Base-by-base conservation (phyloP, 2,888 invertebrate genomes). In the Drosophila mayaguana region DNA sequence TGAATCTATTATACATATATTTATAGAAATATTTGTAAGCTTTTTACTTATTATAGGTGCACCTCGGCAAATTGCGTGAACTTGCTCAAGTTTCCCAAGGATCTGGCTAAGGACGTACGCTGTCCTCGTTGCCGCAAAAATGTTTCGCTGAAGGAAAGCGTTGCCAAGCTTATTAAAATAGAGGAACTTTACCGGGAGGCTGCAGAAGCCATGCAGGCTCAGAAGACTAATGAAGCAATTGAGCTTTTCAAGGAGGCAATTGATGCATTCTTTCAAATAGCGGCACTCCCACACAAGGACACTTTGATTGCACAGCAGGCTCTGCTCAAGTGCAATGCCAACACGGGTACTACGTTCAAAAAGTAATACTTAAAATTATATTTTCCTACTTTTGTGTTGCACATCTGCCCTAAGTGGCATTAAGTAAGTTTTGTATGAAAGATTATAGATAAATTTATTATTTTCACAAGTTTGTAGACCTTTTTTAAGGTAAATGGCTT, bases 281-380 rank as follows among this genome's bases (percentile, higher is more conserved):
- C 95, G 0, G 92, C 93, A 0, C 93, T 95, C 0, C 97, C 97
- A 0, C 95, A 96, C 77, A 94, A 94, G 48, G 95, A 95, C 66
- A 95, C 96, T 0, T 94, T 96, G 54, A 92, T 96, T 34, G 96
- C 96, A 0, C 96, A 97, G 91, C 96, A 96, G 85, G 94, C 95
- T 0, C 91, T 96, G 40, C 93, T 95, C 3, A 94, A 95, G 0
- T 96, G 96, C 86, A 94, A 94, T 81, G 95, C 95, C 0, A 93
- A 94, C 46, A 89, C 82, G 25, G 92, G 91, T 16, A 89, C 83
- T 6, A 89, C 88, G 5, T 91, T 90, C 12, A 89, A 72, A 55
- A 91, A 84, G 63, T 87, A 79, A 71, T 38, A 9, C 22, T 45
- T 54, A 8, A 20, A n/a, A 25, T 20, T 12, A 3, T 6, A 8